Evolutionary conservation across 2,888 invertebrate genomes (phyloP).

Genomic region (Cheilosia soror): DNA sequence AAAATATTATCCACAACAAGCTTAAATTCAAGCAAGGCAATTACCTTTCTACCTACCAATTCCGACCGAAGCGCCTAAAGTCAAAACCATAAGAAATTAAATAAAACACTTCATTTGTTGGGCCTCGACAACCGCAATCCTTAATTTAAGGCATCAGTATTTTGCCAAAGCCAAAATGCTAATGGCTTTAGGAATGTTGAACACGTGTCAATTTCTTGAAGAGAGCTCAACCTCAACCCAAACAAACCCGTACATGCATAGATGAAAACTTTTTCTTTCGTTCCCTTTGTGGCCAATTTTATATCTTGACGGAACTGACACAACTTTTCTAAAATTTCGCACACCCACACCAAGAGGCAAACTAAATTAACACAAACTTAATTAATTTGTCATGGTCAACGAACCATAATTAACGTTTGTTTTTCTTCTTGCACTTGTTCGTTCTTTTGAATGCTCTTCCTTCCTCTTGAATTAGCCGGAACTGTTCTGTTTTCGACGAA

Average conservation of each 20-base stretch:
- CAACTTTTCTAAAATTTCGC: slow-evolving; percentile 36
- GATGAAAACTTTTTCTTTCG: not conserved
- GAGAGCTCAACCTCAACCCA: not conserved
- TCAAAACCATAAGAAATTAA: too few species aligned
- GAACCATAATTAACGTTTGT: slow-evolving; percentile 72
- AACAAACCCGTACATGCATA: not conserved
- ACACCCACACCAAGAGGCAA: slow-evolving; percentile 34
- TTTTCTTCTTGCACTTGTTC: slow-evolving; percentile 59
- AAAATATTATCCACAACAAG: too few species aligned
- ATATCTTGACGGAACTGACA: slow-evolving; percentile 5
- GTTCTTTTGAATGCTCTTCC: slow-evolving; percentile 29
- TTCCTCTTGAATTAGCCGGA: slow-evolving; percentile 50
- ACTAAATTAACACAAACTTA: slow-evolving; percentile 68
- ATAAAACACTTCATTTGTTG: not conserved
- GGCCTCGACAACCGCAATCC: not conserved
- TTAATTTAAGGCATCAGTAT: not conserved
- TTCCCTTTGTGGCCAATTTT: not conserved
- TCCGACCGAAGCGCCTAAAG: too few species aligned
- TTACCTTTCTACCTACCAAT: too few species aligned
- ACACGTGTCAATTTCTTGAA: not conserved
- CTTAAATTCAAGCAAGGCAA: too few species aligned
- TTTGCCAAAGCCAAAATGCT: not conserved
- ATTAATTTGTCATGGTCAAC: slow-evolving; percentile 74
- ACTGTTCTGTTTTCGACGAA: slow-evolving; percentile 38
- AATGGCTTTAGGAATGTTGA: not conserved